A percentile compares a stretch with the other conserved stretches of the same genome.
phyloP scores from a whole-genome alignment of 2,113 vertebrate genomes.

The Bos indicus region DNA sequence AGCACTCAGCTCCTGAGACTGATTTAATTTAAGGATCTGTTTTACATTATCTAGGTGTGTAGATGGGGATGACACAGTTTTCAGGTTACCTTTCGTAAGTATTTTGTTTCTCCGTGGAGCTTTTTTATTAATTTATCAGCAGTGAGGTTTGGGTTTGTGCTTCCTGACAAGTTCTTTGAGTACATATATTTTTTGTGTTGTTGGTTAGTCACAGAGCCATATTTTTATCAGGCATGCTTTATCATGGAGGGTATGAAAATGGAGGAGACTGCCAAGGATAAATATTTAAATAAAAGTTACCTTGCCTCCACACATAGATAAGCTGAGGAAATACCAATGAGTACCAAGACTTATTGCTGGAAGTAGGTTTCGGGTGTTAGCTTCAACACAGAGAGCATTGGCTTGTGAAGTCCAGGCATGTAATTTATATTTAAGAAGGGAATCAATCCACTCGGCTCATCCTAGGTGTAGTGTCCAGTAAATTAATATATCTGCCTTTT shows the following conservation, averaged over 20 bases:
- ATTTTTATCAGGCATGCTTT: background rate
- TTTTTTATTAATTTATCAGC: background rate
- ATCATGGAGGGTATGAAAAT: background rate
- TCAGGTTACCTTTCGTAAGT: background rate
- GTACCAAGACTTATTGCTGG: background rate
- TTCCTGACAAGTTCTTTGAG: background rate
- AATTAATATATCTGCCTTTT: background rate
- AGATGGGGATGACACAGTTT: background rate
- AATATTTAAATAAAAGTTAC: background rate
- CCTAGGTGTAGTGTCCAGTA: background rate
- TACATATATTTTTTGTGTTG: background rate
- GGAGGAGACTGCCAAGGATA: background rate
- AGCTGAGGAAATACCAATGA: background rate
- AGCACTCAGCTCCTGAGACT: background rate
- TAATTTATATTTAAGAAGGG: background rate
- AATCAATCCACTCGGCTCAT: background rate
- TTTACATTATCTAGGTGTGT: background rate
- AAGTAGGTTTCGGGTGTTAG: background rate
- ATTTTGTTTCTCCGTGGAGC: background rate
- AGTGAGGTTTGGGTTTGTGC: background rate
- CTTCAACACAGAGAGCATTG: background rate
- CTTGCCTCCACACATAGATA: background rate
- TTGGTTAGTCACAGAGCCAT: background rate
- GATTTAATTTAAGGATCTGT: slow-evolving; percentile 3
- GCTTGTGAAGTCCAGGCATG: background rate